Conservation (phyloP, 2,113 vertebrate genomes). For the Pollimyrus isidori region DNA sequence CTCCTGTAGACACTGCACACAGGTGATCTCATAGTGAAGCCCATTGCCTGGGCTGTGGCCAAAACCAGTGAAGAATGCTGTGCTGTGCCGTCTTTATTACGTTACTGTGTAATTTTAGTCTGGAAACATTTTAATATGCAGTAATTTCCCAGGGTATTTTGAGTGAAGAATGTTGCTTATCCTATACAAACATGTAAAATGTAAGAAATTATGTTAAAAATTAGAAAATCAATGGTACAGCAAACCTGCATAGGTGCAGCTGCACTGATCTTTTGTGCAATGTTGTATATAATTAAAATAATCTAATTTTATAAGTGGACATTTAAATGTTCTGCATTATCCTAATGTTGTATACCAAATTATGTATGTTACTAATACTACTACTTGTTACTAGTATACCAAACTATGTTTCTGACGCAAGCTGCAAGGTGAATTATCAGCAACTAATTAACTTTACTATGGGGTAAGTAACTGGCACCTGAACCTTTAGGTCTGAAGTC, state of each 20-base stretch:
- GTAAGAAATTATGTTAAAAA: not conserved
- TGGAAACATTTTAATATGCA: not conserved
- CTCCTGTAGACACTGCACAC: not conserved
- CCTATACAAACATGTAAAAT: not conserved
- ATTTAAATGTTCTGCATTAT: conserved; percentile 20
- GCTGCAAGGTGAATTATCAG: not conserved
- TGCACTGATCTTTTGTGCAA: not conserved
- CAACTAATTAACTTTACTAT: conserved; percentile 29
- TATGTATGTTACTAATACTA: not conserved
- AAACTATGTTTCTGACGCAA: not conserved
- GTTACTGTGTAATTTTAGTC: not conserved
- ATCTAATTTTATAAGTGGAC: conserved; percentile 28
- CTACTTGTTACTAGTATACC: no score
- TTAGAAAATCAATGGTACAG: not conserved
- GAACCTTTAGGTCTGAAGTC: conserved; percentile 3
- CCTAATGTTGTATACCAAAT: not conserved
- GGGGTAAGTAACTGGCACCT: conserved; percentile 4
- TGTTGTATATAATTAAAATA: not conserved
- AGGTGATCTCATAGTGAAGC: not conserved
- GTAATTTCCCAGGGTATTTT: not conserved
- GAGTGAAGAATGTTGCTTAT: not conserved
- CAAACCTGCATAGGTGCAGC: not conserved
- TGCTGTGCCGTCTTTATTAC: not conserved
- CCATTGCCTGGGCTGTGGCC: not conserved
- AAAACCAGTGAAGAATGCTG: not conserved